phyloP scores from a whole-genome alignment of 2,888 invertebrate species.

The Carterocephalus palaemon region DNA sequence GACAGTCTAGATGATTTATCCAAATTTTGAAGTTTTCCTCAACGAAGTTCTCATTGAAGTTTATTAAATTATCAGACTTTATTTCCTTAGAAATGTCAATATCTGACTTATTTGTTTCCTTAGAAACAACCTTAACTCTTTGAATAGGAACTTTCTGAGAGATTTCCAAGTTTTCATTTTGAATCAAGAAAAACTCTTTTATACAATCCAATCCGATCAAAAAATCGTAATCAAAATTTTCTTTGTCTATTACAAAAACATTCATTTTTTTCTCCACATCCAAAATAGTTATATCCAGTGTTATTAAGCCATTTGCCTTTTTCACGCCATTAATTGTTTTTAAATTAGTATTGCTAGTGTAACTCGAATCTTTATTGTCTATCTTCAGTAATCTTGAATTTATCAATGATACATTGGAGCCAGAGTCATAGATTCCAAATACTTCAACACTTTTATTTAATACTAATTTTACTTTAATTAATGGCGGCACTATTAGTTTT shows the following conservation, averaged over 20 bases:
- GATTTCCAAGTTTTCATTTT: too few relatives aligned
- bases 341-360: constrained; percentile 12
- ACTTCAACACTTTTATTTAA: constrained; percentile 28
- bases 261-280: constrained; percentile 26
- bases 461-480: constrained; percentile 34
- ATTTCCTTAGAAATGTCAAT: too few relatives aligned
- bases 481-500: constrained; percentile 32
- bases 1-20: too few relatives aligned
- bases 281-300: constrained; percentile 25
- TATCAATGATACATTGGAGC: constrained; percentile 34
- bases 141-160: too few relatives aligned
- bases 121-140: too few relatives aligned
- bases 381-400: constrained; percentile 32
- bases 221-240: constrained; percentile 34
- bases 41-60: too few relatives aligned
- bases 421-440: constrained; percentile 35
- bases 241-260: constrained; percentile 33
- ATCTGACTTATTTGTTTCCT: too few relatives aligned
- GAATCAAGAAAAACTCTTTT: too few relatives aligned
- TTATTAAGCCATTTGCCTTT: constrained; percentile 25
- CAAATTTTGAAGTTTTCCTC: too few relatives aligned
- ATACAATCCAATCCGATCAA: constrained; percentile 30
- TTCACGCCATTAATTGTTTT: too few relatives aligned
- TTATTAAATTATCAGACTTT: too few relatives aligned
- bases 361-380: too few relatives aligned